A percentile compares a stretch with the other conserved stretches of the same genome.
phyloP scores from a whole-genome alignment of 2,113 vertebrate species.

The Glaucomys volans region DNA sequence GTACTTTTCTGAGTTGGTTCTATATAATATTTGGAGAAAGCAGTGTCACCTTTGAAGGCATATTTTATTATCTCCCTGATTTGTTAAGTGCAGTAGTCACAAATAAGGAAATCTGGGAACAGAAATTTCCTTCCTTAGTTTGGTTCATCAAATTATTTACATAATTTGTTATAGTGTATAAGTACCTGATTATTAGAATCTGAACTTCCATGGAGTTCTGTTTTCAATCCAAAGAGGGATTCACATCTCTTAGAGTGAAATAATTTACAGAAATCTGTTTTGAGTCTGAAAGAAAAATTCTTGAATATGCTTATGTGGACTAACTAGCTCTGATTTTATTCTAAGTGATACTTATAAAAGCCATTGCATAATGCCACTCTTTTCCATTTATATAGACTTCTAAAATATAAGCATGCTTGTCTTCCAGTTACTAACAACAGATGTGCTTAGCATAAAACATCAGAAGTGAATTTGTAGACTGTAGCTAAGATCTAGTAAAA shows the following conservation, averaged over 20 bases:
- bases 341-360: slow-evolving; percentile 65
- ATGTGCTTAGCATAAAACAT: slow-evolving; percentile 78
- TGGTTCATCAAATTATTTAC: slow-evolving; percentile 23
- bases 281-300: slow-evolving; percentile 17
- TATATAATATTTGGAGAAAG: background rate
- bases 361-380: slow-evolving; percentile 58
- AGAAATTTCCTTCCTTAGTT: background rate
- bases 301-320: slow-evolving; percentile 46
- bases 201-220: slow-evolving; percentile 29
- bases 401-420: slow-evolving; percentile 68
- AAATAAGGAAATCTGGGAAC: background rate
- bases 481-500: slow-evolving; percentile 59
- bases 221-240: slow-evolving; percentile 53
- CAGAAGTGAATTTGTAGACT: slow-evolving; percentile 63
- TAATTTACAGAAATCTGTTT: slow-evolving; percentile 48
- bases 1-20: background rate
- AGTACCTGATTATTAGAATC: slow-evolving; percentile 16
- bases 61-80: background rate
- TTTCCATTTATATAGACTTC: slow-evolving; percentile 60
- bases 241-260: slow-evolving; percentile 29
- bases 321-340: slow-evolving; percentile 73
- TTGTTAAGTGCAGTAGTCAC: background rate
- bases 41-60: background rate
- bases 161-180: background rate
- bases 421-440: slow-evolving; percentile 71